Evolutionary conservation across 2,113 vertebrate species (phyloP).

Genomic region (Tauraco erythrolophus): DNA sequence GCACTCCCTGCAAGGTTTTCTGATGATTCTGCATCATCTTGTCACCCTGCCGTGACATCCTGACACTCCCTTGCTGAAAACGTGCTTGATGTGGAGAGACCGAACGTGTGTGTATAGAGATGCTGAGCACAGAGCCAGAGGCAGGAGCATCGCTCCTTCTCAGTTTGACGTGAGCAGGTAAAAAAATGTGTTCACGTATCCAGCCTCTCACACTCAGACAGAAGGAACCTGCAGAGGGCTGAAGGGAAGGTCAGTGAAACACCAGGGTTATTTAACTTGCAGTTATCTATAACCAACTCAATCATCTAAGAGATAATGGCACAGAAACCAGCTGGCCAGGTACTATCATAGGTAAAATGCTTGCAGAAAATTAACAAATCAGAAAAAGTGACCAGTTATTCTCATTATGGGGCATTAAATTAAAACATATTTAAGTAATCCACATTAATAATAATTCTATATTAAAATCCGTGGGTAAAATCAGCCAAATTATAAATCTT

Average conservation of each 20-base stretch:
- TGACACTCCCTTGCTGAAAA: background rate
- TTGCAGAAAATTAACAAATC: background rate
- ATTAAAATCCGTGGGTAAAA: background rate
- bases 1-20: background rate
- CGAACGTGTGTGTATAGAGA: fast-evolving
- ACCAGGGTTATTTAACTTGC: background rate
- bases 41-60: background rate
- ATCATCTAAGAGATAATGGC: background rate
- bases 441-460: background rate
- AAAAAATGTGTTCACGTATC: fast-evolving
- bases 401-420: background rate
- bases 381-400: background rate
- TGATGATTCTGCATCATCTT: fast-evolving
- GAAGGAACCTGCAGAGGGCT: background rate
- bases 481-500: background rate
- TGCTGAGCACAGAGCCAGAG: background rate
- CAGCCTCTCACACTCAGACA: background rate
- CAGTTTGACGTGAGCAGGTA: background rate
- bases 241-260: background rate
- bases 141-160: background rate
- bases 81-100: background rate
- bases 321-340: background rate
- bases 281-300: background rate
- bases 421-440: background rate
- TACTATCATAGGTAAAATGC: background rate